Base-by-base conservation (phyloP, 1,140 invertebrate species). In the Saccostrea echinata region DNA sequence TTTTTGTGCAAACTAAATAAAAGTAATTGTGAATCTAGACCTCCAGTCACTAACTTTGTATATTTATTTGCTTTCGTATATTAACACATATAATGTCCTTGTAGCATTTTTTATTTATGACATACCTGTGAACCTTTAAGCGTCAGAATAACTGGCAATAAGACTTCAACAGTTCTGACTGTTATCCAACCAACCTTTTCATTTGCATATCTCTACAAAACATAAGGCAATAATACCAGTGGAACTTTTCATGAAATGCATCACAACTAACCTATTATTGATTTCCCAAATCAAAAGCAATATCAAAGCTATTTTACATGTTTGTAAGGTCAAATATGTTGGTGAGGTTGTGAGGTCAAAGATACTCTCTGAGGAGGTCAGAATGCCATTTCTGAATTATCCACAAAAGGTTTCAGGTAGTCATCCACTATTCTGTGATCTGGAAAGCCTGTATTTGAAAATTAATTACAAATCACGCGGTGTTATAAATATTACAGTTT, bases 101-200 rank as follows among this genome's bases (percentile, higher is more conserved):
- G 9, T 43, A 43, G 43, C 6, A 43, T 9, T 9, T 6, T 30
- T 80, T 30, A 16, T 30, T 86, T 43, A 57, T n/a, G 33, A 82
- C 87, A 84, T 88, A 93, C 92, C 80, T 92, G 96, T 64, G 95
- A 96, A 84, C 97, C 96, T 30, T 95, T 94, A 16, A 98, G 93
- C 94, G 96, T 96, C 91, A 98, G 98, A 85, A 99, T 95, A 51
- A 99, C 96, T 3, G 98, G 98, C 84, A 97, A 96, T 13, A 99
- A 96, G 57, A 97, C 97, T 92, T 98, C 96, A 94, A n/a, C n/a
- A n/a, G n/a, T 96, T 95, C 98, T 98, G 11, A 95, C 94, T 93
- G 96, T 96, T n/a, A 96, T 96, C 98, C 98, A 99, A 1, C 98
- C 98, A 95, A 99, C 98, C 93, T 97, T 98, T 71, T 96, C 95